Percentiles rank a stretch among this genome's conserved stretches.
Evolutionary conservation across 2,113 vertebrate genomes (phyloP).

Genomic region (human (Homo sapiens)): GRCh38 chr2:66361501-66362000

Average conservation of each 20-base stretch:
- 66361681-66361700: conserved; percentile 92
- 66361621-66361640: conserved; percentile 97
- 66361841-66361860: conserved; percentile 66
- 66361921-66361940: conserved; percentile 50
- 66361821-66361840: conserved; percentile 77
- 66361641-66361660: conserved; percentile 93
- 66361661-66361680: conserved; percentile 99
- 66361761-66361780: conserved; percentile 80
- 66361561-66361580: conserved; percentile 85
- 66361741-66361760: conserved; percentile 85
- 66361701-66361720: conserved; percentile 88
- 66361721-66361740: conserved; percentile 84
- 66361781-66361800: conserved; percentile 78
- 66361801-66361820: conserved; percentile 82
- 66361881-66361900: neutral
- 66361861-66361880: conserved; percentile 58
- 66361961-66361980: conserved; percentile 12
- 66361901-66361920: conserved; percentile 44
- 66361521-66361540: conserved; percentile 76
- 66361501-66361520: conserved; percentile 70
- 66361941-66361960: conserved; percentile 24
- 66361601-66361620: conserved; percentile 95
- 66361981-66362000: conserved; percentile 18
- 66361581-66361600: conserved; percentile 96
- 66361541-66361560: conserved; percentile 81